phyloP scores from a whole-genome alignment of 2,888 invertebrate genomes.

The Pyrrhia umbra region DNA sequence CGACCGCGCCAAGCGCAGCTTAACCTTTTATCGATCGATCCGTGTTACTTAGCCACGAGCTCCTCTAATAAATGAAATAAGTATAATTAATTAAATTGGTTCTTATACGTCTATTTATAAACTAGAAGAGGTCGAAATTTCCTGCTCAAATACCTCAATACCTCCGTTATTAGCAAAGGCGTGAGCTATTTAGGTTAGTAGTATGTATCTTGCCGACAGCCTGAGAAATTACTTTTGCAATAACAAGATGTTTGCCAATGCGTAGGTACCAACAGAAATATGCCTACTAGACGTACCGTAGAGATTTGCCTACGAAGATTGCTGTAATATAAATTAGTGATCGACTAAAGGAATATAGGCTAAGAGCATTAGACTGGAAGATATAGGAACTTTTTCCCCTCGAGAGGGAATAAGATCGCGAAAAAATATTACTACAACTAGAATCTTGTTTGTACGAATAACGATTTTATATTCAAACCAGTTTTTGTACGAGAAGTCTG shows the following conservation, averaged over 20 bases:
- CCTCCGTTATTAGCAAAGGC: conserved; percentile 22
- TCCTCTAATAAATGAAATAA: too few species aligned
- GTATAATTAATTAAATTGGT: too few species aligned
- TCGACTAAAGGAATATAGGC: not conserved
- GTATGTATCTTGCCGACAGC: conserved; percentile 18
- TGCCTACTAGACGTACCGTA: not conserved
- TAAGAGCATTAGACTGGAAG: not conserved
- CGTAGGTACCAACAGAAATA: conserved; percentile 26
- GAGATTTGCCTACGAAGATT: conserved; percentile 5
- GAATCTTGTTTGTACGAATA: not conserved
- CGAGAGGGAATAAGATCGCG: not conserved
- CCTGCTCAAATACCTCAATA: not conserved
- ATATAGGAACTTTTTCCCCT: not conserved
- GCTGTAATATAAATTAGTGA: not conserved
- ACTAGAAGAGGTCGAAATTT: conserved; percentile 1
- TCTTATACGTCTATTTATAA: too few species aligned
- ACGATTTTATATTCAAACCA: not conserved
- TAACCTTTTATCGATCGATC: too few species aligned
- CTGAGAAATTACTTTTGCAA: conserved; percentile 55
- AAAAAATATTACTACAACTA: not conserved
- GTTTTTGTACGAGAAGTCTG: not conserved
- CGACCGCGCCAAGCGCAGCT: too few species aligned
- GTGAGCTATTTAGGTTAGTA: conserved; percentile 37
- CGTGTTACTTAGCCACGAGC: too few species aligned
- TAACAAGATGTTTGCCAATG: conserved; percentile 46